phyloP scores from a whole-genome alignment of 2,797 vertebrate genomes.

The Coregonus ussuriensis region DNA sequence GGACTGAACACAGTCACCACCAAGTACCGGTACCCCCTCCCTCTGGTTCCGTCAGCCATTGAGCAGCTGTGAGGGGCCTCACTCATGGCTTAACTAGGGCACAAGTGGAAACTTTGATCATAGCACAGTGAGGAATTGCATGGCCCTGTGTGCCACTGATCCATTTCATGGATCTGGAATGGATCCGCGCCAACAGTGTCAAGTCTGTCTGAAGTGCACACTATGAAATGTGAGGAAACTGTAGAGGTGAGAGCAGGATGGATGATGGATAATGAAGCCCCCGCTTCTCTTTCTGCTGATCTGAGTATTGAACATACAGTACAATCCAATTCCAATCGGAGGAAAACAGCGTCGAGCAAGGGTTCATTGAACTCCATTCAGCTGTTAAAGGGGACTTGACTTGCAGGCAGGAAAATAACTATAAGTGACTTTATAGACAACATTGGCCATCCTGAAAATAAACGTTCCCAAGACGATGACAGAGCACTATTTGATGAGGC shows the following conservation, averaged over 20 bases:
- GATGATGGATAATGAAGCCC: constrained; percentile 35
- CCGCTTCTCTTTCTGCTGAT: constrained; percentile 51
- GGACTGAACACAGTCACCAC: too few species aligned
- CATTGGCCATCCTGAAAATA: constrained; percentile 11
- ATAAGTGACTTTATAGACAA: background rate
- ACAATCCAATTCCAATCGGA: constrained; percentile 49
- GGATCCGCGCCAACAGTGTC: constrained; percentile 34
- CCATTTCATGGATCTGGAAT: constrained; percentile 52
- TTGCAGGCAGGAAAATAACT: constrained; percentile 7
- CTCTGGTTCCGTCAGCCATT: too few species aligned
- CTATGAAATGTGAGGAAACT: constrained; percentile 41
- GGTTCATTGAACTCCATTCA: constrained; percentile 34
- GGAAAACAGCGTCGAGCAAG: constrained; percentile 49
- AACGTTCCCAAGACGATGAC: background rate
- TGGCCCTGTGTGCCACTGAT: constrained; percentile 37
- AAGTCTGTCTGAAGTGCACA: constrained; percentile 38
- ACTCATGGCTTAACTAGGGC: background rate
- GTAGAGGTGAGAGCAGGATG: constrained; percentile 31
- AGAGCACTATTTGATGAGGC: constrained; percentile 2
- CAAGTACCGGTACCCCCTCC: too few species aligned
- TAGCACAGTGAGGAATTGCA: background rate
- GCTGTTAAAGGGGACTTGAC: constrained; percentile 9
- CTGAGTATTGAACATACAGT: constrained; percentile 37
- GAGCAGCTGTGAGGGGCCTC: too few species aligned
- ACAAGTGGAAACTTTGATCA: too few species aligned